These are phyloP conservation scores for Erethizon dorsatum DNA, from an alignment of 2,797 vertebrate species.

Conservation along the genomic window DNA sequence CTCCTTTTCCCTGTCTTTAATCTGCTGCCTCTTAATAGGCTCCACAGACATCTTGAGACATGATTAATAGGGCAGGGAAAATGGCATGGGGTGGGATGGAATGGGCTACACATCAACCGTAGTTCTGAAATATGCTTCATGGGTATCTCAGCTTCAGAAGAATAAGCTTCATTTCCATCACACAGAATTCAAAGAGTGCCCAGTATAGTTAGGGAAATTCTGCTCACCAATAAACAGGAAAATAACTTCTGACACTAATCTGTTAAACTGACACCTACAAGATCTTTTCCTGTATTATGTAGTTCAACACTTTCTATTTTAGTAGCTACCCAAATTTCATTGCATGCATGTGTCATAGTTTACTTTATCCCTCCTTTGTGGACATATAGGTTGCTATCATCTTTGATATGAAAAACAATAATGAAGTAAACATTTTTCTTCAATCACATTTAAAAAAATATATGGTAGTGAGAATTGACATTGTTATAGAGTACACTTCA, in stretches of 20 bases:
- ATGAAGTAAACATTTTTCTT: background rate
- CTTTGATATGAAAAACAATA: background rate
- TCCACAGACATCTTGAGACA: background rate
- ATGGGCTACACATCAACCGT: background rate
- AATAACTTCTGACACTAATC: background rate
- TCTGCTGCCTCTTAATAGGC: background rate
- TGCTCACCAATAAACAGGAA: background rate
- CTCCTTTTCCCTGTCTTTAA: background rate
- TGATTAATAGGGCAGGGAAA: too few species aligned
- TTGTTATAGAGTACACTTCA: background rate
- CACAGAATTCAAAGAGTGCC: background rate
- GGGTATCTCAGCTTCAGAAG: background rate
- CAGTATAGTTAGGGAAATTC: background rate
- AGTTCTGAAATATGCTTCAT: background rate
- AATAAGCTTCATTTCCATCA: background rate
- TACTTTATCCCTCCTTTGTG: too few species aligned
- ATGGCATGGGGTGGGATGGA: background rate
- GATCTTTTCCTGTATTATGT: background rate
- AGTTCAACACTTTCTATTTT: background rate
- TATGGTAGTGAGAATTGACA: background rate
- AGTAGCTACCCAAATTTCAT: background rate
- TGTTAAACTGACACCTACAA: background rate
- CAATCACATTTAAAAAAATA: background rate
- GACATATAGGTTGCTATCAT: background rate
- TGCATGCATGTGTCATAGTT: background rate